Conservation (phyloP, 1,140 invertebrate genomes). For the Drosophila punjabiensis region DNA sequence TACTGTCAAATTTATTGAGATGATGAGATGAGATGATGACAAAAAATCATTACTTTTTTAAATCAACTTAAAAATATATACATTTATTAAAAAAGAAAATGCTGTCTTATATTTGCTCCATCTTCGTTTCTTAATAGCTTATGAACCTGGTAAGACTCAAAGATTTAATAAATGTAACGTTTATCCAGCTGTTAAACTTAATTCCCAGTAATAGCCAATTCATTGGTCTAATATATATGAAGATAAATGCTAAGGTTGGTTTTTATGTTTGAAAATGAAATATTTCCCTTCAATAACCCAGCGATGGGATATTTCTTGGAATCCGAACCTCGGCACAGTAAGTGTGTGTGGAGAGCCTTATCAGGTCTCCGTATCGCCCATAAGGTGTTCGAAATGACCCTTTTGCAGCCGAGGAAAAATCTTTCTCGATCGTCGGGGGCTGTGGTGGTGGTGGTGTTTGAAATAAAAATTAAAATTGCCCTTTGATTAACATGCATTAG, state of each 20-base stretch:
- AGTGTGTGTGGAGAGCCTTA: conserved; percentile 34
- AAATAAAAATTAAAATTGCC: conserved; percentile 57
- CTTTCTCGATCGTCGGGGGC: conserved; percentile 17
- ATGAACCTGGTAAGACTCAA: neutral
- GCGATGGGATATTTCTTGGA: conserved; percentile 21
- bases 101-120: neutral
- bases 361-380: conserved; percentile 34
- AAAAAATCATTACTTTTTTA: too few species aligned
- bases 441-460: conserved; percentile 26
- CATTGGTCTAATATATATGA: conserved; percentile 7
- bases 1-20: too few species aligned
- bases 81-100: too few species aligned
- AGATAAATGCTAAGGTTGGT: conserved; percentile 6
- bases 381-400: conserved; percentile 49
- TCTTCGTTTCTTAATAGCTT: neutral
- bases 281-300: conserved; percentile 4
- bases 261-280: conserved; percentile 31
- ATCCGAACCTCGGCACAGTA: conserved; percentile 18
- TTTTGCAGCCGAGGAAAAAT: conserved; percentile 26
- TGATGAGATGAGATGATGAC: too few species aligned
- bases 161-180: neutral
- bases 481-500: conserved; percentile 74
- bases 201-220: conserved; percentile 1
- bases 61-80: too few species aligned
- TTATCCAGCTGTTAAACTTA: conserved; percentile 6